Evolutionary conservation across 2,888 invertebrate genomes (phyloP).

Genomic region (Lymantria dispar): DNA sequence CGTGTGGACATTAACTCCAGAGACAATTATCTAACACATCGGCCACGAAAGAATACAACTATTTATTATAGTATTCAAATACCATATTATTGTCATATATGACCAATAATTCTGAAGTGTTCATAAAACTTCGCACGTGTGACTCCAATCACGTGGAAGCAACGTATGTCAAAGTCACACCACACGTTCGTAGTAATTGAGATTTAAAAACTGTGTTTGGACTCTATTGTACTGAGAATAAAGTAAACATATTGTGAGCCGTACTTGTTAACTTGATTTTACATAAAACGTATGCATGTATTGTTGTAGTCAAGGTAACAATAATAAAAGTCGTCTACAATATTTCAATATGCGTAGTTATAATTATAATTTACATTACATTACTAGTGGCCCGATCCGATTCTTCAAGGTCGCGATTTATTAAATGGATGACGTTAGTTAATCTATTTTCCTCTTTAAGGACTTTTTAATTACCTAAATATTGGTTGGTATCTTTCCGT

Average conservation of each 20-base stretch:
- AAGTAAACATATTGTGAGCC: constrained; percentile 7
- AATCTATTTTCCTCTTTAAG: too few relatives aligned
- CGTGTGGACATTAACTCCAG: too few relatives aligned
- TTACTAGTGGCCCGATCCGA: too few relatives aligned
- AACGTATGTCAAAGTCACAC: constrained; percentile 39
- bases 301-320: not conserved
- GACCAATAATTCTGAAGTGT: too few relatives aligned
- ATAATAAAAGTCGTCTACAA: not conserved
- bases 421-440: too few relatives aligned
- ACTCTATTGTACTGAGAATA: constrained; percentile 9
- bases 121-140: constrained; percentile 32
- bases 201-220: constrained; percentile 24
- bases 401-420: too few relatives aligned
- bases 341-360: not conserved
- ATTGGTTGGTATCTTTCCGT: too few relatives aligned
- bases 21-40: too few relatives aligned
- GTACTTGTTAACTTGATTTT: constrained; percentile 5
- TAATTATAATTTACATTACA: not conserved
- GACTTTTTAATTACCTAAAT: too few relatives aligned
- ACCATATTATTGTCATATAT: too few relatives aligned
- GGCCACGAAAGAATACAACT: too few relatives aligned
- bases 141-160: constrained; percentile 38
- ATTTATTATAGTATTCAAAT: too few relatives aligned
- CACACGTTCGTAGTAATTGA: constrained; percentile 41
- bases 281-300: constrained; percentile 3